Base-by-base conservation (phyloP, 1,140 invertebrate species). In the Temnothorax longispinosus region DNA sequence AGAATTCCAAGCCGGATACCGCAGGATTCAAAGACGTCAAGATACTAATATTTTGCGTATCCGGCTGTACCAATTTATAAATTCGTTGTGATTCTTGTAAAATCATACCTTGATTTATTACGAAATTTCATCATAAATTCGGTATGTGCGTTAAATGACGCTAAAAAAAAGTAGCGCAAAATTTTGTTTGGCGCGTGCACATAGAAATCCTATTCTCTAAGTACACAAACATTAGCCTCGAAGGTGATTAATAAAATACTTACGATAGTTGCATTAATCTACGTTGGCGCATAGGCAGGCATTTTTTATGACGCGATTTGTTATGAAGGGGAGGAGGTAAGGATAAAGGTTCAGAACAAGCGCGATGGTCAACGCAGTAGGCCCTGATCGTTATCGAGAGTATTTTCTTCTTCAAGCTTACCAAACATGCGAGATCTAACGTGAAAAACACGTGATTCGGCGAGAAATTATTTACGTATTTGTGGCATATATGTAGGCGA, bases 131-230 rank as follows among this genome's bases (percentile, higher is more conserved):
- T 81, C 27, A 47, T 21, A 11, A 47, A 82, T 13, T 41, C 32
- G 18, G 5, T 5, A 18, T 54, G 13, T 35, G 13, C 15, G 1
- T 41, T 54, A 38, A 38, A 13, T 15, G 47, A 13, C 11, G 2
- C 35, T 10, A 44, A 47, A 27, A 41, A 41, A 15, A 4, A 27
- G 54, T 69, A 52, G 3, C 35, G 41, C 8, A 47, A 60, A 72
- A 74, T 82, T 75, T 84, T 60, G 3, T 56, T 84, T 84, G 69
- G 80, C 69, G 41, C 56, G 32, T 41, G 41, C 69, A 60, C 13
- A 78, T 38, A 44, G 38, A 58, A 90, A 82, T 90, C 52, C 81
- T 91, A 91, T 87, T 76, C 52, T 72, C 86, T 91, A 91, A 50
- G 35, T 89, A 90, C 81, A 88, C 84, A 84, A 86, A 71, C 65